Base-by-base conservation (phyloP, 2,113 vertebrate species). In the Plectropomus leopardus region DNA sequence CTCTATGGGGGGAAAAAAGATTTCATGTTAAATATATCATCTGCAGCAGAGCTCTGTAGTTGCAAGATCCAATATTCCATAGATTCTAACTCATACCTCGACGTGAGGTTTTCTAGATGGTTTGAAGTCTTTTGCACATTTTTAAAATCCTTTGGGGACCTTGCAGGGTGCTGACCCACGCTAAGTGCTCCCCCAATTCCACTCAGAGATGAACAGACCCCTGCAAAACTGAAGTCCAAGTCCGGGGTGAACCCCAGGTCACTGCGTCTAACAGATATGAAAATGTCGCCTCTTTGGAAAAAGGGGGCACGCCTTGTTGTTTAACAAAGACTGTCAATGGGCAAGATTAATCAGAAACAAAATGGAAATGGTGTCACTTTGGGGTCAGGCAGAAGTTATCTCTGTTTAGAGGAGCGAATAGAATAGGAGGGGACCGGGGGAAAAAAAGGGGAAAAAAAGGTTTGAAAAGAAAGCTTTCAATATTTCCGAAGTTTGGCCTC, bases 241-340 rank as follows among this genome's bases (percentile, higher is more conserved):
- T 96, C 95, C 96, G 97, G 97, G 98, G 97, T 99, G 97, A 99
- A 98, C 95, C 96, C 96, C 96, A 97, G 98, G 97, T 99, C 98
- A 99, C 93, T 91, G 95, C 96, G 98, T 99, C 98, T 99, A 98
- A 99, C 97, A 97, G 97, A 99, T 99, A 99, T 99, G 97, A 99
- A 99, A 99, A 99, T 98, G 97, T 97, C 96, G 94, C 97, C 96
- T 96, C 96, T 96, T 97, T 91, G 86, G 90, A 82, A 96, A 82
- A 74, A 82, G 96, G 95, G 95, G 96, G 96, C 95, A 96, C 95
- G 97, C 97, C 98, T 98, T 97, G 97, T 97, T 98, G 97, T 97
- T 99, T 98, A 99, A 99, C 98, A 99, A 99, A 99, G 98, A 99
- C 96, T 99, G 98, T 99, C 98, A 99, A 97, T 97, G 97, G 95